Evolutionary conservation across 2,113 vertebrate species (phyloP), one percentile per base, ranked within the genome.

Genomic region (Pelvicachromis taeniatus): DNA sequence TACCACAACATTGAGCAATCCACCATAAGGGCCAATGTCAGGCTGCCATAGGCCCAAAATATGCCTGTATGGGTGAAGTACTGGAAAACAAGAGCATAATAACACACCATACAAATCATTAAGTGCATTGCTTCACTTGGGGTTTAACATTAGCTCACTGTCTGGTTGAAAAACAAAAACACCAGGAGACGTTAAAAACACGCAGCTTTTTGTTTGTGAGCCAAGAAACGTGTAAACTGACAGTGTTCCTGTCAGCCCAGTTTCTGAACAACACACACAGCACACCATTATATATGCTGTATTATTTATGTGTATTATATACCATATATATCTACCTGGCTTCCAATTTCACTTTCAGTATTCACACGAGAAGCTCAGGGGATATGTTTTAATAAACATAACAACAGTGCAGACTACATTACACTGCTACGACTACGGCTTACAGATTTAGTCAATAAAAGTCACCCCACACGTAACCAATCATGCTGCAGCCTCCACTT

Each of bases 1-100:
- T 94, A 99, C 99, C 97, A 99, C 98, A 83, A 99, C 99, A 1
- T 99, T 99, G n/a, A 99, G 97, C 87, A 99, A 96, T 89, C 99
- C 99, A 59, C 99, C 98, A 0, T 99, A 99, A 0, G 98, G 99
- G 65, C 99, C 99, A 0, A 99, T 99, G 90, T 99, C 98, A 0
- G 99, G 99, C 95, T 99, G 98, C 99, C 99, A 99, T n/a, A 99
- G 56, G 0, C 99, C 99, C 95, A 99, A 88, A 86, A 99, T 97
- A 82, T 99, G 97, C 86, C 98, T 95, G 91, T 99, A 99, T 0
- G 97, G 97, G 94, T 99, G 96, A 73, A 99, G 97, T 95, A 99
- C 99, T 95, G 93, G 58, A 95, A 94, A 81, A 94, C 50, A 96
- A 90, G 80, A 31, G 11, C 90, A 95, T 80, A 92, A 93, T 38